These are phyloP conservation scores for Sebastolobus alascanus DNA, from an alignment of 2,797 vertebrate species.

Conservation along the genomic window DNA sequence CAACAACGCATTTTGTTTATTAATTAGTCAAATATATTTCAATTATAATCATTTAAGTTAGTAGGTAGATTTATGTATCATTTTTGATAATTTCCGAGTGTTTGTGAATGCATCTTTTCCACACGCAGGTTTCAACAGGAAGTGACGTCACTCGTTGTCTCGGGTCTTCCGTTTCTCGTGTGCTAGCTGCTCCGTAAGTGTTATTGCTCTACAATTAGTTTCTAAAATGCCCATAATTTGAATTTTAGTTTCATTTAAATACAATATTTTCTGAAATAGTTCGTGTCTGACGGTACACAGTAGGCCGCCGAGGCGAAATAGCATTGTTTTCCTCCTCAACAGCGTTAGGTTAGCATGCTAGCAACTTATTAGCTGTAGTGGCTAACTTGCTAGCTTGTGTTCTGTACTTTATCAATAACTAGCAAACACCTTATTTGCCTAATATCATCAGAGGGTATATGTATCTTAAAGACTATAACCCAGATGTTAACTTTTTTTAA, in stretches of 20 bases:
- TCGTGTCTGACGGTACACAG: fast-evolving
- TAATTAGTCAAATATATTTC: not conserved
- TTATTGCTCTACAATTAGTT: not conserved
- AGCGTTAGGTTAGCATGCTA: conserved; percentile 41
- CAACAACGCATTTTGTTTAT: not conserved
- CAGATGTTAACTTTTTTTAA: not conserved
- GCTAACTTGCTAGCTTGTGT: conserved; percentile 42
- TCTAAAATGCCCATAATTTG: fast-evolving
- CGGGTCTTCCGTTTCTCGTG: conserved; percentile 44
- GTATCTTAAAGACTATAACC: not conserved
- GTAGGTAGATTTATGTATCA: fast-evolving
- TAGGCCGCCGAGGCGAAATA: fast-evolving
- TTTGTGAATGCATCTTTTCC: conserved; percentile 15
- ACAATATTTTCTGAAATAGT: fast-evolving
- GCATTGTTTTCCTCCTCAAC: not conserved
- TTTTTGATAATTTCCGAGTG: not conserved
- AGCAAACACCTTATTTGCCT: not conserved
- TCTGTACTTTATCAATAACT: not conserved
- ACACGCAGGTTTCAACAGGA: conserved; percentile 16
- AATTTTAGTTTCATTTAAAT: fast-evolving
- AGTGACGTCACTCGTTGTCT: conserved; percentile 35
- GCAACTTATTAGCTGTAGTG: conserved; percentile 20
- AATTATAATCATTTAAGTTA: not conserved
- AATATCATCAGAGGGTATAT: fast-evolving
- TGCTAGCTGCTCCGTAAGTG: conserved; percentile 60